Percentiles rank a stretch among this genome's conserved stretches.
Conservation (phyloP, 2,113 vertebrate genomes). For the Pangasianodon gigas region DNA sequence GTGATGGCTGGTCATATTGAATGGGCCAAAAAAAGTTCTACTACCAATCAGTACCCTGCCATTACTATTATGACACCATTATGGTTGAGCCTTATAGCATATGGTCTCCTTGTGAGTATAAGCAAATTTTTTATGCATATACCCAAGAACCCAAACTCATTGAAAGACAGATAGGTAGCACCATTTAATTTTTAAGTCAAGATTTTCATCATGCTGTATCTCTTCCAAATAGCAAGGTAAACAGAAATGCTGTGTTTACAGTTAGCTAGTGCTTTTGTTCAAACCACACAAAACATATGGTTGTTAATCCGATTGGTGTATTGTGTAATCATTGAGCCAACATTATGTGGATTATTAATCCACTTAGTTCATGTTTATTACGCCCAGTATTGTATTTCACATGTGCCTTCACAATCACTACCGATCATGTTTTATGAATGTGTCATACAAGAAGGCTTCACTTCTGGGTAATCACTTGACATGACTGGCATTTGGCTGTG, state of each 20-base stretch:
- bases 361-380: not conserved
- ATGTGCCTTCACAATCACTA: not conserved
- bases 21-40: not conserved
- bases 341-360: not conserved
- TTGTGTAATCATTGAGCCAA: not conserved
- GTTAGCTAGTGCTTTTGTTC: not conserved
- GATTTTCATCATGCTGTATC: not conserved
- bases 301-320: not conserved
- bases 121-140: not conserved
- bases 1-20: not conserved
- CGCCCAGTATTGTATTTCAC: not conserved
- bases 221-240: not conserved
- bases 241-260: not conserved
- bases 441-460: not conserved
- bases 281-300: not conserved
- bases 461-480: not conserved
- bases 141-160: not conserved
- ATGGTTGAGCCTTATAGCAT: not conserved
- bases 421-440: not conserved
- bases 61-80: not conserved
- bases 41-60: not conserved
- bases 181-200: not conserved
- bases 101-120: not conserved
- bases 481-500: not conserved
- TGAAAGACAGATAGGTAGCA: not conserved